Percentiles rank a stretch among this genome's conserved stretches.
phyloP scores from a whole-genome alignment of 30 jellyfish, hydroid and myxozoan species.

The Aurelia aurita region DNA sequence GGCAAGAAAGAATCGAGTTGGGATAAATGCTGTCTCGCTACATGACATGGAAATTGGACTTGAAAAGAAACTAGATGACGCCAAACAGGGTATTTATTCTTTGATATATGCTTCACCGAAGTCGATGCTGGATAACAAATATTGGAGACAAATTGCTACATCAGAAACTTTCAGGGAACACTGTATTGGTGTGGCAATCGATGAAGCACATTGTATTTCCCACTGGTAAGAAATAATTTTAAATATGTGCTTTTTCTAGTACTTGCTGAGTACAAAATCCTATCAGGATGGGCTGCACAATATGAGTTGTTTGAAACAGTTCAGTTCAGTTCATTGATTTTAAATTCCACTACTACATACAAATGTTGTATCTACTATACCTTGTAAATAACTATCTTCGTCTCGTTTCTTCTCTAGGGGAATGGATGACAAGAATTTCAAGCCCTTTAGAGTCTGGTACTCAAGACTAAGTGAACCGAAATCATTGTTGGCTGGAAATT shows the following conservation, averaged over 20 bases:
- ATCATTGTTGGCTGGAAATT: too few species aligned
- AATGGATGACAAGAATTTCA: too few species aligned
- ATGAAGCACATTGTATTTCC: conserved; percentile 43
- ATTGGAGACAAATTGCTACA: conserved; percentile 25
- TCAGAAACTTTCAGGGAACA: conserved; percentile 23
- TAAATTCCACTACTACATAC: too few species aligned
- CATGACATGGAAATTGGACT: conserved; percentile 33
- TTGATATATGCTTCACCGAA: conserved; percentile 29
- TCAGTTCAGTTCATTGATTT: background rate
- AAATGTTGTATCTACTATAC: background rate
- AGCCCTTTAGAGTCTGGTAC: too few species aligned
- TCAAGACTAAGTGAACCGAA: too few species aligned
- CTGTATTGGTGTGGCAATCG: conserved; percentile 58
- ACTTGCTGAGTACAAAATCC: background rate
- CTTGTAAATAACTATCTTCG: too few species aligned
- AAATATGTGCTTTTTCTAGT: background rate
- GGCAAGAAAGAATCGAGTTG: background rate
- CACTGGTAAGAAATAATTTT: conserved; percentile 49
- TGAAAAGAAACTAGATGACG: conserved; percentile 17
- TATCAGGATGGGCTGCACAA: background rate
- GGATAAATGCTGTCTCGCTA: conserved; percentile 23
- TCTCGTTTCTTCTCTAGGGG: too few species aligned
- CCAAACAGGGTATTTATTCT: conserved; percentile 10
- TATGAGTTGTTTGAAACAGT: background rate
- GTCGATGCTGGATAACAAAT: conserved; percentile 3